These are phyloP conservation scores for Pteronura brasiliensis DNA, from an alignment of 2,113 vertebrate genomes.

Conservation along the genomic window DNA sequence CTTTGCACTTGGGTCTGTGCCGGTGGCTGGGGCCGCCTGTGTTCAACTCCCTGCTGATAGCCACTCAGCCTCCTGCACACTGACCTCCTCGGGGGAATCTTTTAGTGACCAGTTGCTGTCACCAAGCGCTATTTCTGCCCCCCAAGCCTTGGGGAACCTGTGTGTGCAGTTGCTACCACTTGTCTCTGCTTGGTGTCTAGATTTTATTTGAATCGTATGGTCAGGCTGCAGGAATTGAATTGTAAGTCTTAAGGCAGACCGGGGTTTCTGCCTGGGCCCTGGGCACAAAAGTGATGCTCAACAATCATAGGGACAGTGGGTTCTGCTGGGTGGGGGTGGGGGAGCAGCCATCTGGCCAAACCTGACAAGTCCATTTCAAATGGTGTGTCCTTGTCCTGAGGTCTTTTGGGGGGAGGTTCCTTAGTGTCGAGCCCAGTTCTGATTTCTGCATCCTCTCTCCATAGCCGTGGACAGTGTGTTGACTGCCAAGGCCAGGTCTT, in stretches of 20 bases:
- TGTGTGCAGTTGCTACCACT: not conserved
- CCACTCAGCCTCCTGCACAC: accelerated
- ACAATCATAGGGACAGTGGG: not conserved
- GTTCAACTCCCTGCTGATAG: not conserved
- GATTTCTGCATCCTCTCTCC: not conserved
- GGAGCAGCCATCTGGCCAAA: not conserved
- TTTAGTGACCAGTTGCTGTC: not conserved
- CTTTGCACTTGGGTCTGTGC: not conserved
- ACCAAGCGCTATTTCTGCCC: not conserved
- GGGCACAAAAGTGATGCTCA: not conserved
- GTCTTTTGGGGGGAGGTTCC: not conserved
- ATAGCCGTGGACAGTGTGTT: not conserved
- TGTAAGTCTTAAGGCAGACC: not conserved
- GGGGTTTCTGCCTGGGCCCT: not conserved
- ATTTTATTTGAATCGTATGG: not conserved
- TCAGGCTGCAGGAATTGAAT: not conserved
- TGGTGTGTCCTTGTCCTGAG: not conserved
- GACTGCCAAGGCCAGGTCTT: not conserved
- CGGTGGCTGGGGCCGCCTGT: accelerated
- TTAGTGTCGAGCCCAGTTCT: not conserved
- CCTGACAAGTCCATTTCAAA: not conserved
- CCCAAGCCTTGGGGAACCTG: not conserved
- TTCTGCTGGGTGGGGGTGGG: not conserved
- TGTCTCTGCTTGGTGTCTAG: not conserved
- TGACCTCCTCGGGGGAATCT: not conserved